Evolutionary conservation across 1,140 invertebrate species (phyloP).

Genomic region (Atta colombica): DNA sequence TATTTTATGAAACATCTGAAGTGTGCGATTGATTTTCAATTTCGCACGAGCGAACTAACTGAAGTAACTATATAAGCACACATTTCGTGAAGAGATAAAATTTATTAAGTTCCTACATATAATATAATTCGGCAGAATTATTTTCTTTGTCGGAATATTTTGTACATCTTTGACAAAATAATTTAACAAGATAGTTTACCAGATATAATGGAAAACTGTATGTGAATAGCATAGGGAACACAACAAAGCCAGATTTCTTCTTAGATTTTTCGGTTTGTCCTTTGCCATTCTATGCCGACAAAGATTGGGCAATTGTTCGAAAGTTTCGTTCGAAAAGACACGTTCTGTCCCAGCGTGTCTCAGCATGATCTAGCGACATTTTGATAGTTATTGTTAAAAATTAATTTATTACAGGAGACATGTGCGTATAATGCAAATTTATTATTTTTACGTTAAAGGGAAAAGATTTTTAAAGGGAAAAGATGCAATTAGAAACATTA

Average conservation of each 20-base stretch:
- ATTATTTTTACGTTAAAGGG: background rate
- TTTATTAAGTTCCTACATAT: background rate
- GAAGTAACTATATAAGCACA: too few species aligned
- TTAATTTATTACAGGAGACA: background rate
- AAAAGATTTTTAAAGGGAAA: background rate
- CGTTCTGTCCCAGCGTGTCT: background rate
- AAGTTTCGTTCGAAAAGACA: conserved; percentile 1
- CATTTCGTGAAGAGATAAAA: background rate
- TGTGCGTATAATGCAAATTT: background rate
- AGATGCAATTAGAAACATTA: background rate
- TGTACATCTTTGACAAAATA: conserved; percentile 7
- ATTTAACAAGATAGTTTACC: background rate
- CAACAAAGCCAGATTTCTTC: background rate
- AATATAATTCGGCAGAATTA: background rate
- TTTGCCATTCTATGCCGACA: background rate
- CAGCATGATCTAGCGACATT: background rate
- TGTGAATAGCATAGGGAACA: background rate
- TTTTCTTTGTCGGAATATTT: background rate
- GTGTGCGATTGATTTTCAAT: background rate
- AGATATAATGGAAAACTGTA: background rate
- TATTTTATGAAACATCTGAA: background rate
- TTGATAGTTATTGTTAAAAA: background rate
- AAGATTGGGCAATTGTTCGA: background rate
- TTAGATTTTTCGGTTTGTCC: background rate
- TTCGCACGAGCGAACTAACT: background rate